phyloP scores from a whole-genome alignment of 64 coral and sea anemone genomes.

The Porites australiensis region DNA sequence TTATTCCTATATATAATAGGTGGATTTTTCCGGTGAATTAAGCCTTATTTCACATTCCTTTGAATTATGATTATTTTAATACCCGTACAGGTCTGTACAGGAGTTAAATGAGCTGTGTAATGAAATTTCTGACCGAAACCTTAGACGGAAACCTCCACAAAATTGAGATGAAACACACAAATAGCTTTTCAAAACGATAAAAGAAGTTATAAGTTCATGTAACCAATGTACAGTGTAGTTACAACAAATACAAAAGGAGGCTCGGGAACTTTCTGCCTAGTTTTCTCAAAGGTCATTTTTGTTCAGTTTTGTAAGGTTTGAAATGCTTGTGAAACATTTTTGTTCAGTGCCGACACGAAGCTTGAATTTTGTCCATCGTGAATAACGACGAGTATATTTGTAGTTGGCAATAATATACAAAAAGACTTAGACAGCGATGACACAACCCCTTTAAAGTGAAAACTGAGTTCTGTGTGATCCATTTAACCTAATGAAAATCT shows the following conservation, averaged over 20 bases:
- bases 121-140: no score
- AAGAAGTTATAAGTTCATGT: background rate
- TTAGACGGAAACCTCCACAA: background rate
- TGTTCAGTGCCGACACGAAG: background rate
- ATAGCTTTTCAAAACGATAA: constrained; percentile 2
- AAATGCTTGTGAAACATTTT: background rate
- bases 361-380: background rate
- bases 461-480: background rate
- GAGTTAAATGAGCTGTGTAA: no score
- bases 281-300: constrained; percentile 10
- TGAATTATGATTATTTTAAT: no score
- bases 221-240: constrained; percentile 13
- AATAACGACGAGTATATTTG: background rate
- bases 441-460: no score
- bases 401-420: constrained; percentile 1
- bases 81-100: no score
- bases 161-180: no score
- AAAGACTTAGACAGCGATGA: background rate
- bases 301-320: constrained; percentile 2
- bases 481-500: background rate
- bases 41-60: no score
- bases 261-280: background rate
- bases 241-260: background rate
- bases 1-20: no score
- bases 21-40: no score